Evolutionary conservation across 23 tunicate genomes (phyloP).

Genomic region (Aplidium turbinatum): DNA sequence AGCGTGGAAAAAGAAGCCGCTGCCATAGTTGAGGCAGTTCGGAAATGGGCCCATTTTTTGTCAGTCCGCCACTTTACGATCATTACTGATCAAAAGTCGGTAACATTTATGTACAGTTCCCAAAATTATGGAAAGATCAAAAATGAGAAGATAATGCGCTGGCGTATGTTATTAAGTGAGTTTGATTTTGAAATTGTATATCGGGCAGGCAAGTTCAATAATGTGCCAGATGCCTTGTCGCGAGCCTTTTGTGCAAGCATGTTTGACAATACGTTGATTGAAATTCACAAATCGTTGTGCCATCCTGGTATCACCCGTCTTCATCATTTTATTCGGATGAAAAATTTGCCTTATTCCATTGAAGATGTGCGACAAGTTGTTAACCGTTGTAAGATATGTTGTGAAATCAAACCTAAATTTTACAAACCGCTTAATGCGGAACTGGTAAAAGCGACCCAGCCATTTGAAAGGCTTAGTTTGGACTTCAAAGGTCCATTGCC

Average conservation of each 20-base stretch:
- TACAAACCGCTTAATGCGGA: constrained; percentile 16
- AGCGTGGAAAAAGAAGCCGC: constrained; percentile 35
- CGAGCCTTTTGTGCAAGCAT: constrained; percentile 32
- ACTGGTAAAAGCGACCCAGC: constrained; percentile 28
- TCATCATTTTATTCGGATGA: constrained; percentile 1
- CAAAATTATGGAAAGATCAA: constrained; percentile 32
- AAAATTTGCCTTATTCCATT: constrained; percentile 24
- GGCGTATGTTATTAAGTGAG: constrained; percentile 29
- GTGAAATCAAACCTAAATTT: constrained; percentile 24
- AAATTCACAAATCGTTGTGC: constrained; percentile 20
- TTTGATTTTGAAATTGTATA: constrained; percentile 21
- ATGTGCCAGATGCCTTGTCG: constrained; percentile 17
- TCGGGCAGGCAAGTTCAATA: constrained; percentile 11
- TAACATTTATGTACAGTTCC: constrained; percentile 16
- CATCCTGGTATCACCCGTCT: constrained; percentile 28
- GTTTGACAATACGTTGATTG: constrained; percentile 9
- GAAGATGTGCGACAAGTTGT: constrained; percentile 25
- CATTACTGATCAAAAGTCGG: constrained; percentile 33
- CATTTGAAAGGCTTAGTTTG: background rate
- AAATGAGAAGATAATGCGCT: constrained; percentile 28
- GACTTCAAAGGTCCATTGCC: constrained; percentile 29
- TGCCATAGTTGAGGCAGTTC: constrained; percentile 22
- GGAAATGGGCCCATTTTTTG: constrained; percentile 26
- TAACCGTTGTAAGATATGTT: constrained; percentile 1
- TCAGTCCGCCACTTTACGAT: constrained; percentile 7